Base-by-base conservation (phyloP, 2,888 invertebrate genomes). In the Hirtodrosophila duncani region DNA sequence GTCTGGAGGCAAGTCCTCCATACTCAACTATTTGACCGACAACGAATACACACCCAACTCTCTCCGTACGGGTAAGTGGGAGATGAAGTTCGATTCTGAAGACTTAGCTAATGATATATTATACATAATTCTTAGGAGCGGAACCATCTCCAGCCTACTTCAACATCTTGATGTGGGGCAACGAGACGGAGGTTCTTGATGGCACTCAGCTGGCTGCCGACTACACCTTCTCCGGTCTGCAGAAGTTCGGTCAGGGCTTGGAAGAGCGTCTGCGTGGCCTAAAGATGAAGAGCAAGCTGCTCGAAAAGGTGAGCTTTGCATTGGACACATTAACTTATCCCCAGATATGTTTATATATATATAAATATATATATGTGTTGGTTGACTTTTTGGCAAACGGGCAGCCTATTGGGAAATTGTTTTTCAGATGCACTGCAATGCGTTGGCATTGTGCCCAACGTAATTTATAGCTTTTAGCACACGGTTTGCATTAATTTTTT, bases 161-260 rank as follows among this genome's bases (percentile, higher is more conserved):
- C 88, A 96, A 96, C 84, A 94, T 98, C 61, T 88, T 97, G 67
- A 95, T 94, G 92, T 90, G 95, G 86, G 97, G 97, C 42, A 92
- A 95, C 66, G 91, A 92, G 71, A 93, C 94, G 18, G 93, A 95
- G 88, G 91, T 95, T 38, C 87, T 96, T 41, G 96, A 97, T 83
- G 97, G 97, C 13, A 96, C 96, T 10, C 96, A 97, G 86, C 88
- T 98, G 66, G 95, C 96, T n/a, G 96, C 97, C 13, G 97, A 97
- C 84, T 96, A 95, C 91, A 95, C 96, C 13, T 97, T 97, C 87
- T 93, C 96, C 1, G 95, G 96, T 3, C 89, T 98, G 42, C 97
- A 97, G 86, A 97, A 96, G 87, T 98, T 97, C 85, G 98, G 98
- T 8, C 94, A 97, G 89, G 96, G 96, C 39, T 90, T 97, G 81